Evolutionary conservation across 2,113 vertebrate species (phyloP).

Genomic region (Seriola rivoliana): DNA sequence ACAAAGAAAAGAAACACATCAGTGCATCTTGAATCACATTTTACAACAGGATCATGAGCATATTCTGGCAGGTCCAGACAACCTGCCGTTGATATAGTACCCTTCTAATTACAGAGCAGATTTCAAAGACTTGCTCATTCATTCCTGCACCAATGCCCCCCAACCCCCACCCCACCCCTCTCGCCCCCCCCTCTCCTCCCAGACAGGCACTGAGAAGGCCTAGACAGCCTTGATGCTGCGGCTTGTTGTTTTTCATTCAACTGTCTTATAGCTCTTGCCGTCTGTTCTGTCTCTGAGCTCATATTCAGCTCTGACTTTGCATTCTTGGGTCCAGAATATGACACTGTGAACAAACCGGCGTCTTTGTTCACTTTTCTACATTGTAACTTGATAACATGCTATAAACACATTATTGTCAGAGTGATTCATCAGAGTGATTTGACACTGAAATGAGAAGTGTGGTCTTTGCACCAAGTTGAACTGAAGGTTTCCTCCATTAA

Average conservation of each 20-base stretch:
- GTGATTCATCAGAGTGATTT: constrained; percentile 7
- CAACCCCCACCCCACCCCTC: no score
- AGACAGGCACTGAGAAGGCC: constrained; percentile 39
- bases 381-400: constrained; percentile 9
- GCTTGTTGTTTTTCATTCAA: constrained; percentile 39
- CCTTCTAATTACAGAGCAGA: constrained; percentile 81
- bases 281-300: background rate
- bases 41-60: constrained; percentile 44
- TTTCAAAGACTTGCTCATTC: constrained; percentile 76
- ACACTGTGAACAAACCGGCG: constrained; percentile 1
- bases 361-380: background rate
- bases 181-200: background rate
- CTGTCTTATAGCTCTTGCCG: constrained; percentile 41
- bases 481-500: constrained; percentile 36
- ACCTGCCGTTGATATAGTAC: constrained; percentile 71
- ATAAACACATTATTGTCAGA: constrained; percentile 11
- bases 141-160: constrained; percentile 40
- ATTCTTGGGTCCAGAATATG: background rate
- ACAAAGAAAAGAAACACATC: constrained; percentile 1
- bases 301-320: constrained; percentile 18
- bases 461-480: background rate
- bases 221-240: constrained; percentile 49
- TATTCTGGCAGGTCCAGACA: constrained; percentile 76
- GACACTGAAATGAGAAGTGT: constrained; percentile 21
- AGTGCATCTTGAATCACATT: constrained; percentile 11